phyloP scores from a whole-genome alignment of 2,113 vertebrate genomes.

The Pitta sordida region DNA sequence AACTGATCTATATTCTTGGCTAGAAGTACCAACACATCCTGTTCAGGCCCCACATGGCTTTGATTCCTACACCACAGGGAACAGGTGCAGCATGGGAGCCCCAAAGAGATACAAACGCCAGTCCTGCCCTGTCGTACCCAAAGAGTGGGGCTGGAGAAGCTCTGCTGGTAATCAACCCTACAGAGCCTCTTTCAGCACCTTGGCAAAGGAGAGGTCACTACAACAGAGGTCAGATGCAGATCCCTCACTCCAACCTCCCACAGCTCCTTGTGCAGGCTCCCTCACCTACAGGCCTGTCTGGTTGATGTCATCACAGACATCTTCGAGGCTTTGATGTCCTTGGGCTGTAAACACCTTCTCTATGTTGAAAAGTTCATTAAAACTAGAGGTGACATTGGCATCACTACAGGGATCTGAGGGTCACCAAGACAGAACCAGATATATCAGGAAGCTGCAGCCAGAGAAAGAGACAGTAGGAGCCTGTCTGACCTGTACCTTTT shows the following conservation, averaged over 20 bases:
- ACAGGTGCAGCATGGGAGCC: accelerated
- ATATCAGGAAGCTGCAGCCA: background rate
- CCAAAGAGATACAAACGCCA: background rate
- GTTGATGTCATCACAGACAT: background rate
- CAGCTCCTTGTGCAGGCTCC: background rate
- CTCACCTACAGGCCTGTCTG: background rate
- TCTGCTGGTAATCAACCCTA: background rate
- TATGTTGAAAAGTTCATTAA: background rate
- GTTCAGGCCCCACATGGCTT: background rate
- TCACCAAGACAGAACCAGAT: background rate
- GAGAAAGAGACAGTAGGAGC: background rate
- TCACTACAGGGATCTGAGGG: background rate
- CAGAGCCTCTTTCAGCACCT: background rate
- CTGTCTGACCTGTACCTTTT: background rate
- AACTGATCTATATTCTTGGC: background rate
- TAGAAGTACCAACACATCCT: background rate
- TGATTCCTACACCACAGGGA: background rate
- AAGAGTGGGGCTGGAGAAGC: background rate
- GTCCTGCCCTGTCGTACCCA: accelerated
- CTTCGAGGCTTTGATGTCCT: background rate
- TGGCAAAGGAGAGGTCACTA: background rate
- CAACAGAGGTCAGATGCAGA: background rate
- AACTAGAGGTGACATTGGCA: background rate
- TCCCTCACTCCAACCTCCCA: background rate
- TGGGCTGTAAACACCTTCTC: background rate